Evolutionary conservation across 1,140 invertebrate species (phyloP).

Genomic region (Caerostris darwini): DNA sequence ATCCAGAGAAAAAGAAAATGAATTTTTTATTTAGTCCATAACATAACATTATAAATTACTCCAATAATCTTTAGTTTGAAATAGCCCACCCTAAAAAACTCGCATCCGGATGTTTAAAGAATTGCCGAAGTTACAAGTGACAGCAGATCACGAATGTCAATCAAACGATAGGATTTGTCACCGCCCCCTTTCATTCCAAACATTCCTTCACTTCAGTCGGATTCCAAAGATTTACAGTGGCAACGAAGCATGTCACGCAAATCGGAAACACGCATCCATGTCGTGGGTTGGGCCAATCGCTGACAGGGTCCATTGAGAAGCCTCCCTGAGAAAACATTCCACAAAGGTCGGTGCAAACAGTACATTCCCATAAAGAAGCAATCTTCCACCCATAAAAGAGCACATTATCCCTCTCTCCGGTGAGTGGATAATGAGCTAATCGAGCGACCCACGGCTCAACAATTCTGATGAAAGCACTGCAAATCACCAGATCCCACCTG

Average conservation of each 20-base stretch:
- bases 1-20: no score
- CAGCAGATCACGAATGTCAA: no score
- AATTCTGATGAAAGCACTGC: background rate
- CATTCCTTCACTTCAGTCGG: background rate
- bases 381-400: background rate
- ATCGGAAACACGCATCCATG: background rate
- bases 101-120: no score
- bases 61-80: no score
- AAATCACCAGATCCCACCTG: conserved; percentile 45
- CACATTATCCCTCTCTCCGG: background rate
- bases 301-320: background rate
- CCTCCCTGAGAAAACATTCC: background rate
- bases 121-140: no score
- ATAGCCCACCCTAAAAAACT: no score
- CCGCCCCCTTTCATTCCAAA: background rate
- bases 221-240: background rate
- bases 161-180: no score
- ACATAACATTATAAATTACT: no score
- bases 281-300: background rate
- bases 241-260: background rate
- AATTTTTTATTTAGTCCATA: no score
- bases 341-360: background rate
- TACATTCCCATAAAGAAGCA: background rate
- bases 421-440: conserved; percentile 50
- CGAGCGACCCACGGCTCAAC: background rate